Evolutionary conservation across 2,113 vertebrate genomes (phyloP).

Genomic region (Microcebus jonahi): DNA sequence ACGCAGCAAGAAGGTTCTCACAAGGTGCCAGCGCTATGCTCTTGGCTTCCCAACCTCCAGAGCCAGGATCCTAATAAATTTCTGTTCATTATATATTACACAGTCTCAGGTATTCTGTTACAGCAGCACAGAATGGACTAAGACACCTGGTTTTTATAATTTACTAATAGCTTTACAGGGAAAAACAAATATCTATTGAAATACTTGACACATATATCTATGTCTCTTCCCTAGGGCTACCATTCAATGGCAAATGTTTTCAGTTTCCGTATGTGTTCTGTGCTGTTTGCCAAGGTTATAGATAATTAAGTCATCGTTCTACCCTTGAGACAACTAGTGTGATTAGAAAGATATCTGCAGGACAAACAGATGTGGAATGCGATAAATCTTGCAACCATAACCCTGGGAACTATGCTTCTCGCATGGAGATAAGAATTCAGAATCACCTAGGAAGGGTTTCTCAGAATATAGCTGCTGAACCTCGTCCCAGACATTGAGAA

Average conservation of each 20-base stretch:
- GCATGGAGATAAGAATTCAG: background rate
- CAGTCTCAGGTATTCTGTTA: background rate
- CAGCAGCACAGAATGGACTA: background rate
- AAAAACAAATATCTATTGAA: background rate
- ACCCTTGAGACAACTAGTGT: background rate
- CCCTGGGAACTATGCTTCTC: background rate
- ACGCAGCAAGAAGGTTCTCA: background rate
- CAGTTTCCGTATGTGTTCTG: background rate
- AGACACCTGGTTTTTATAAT: background rate
- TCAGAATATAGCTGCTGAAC: background rate
- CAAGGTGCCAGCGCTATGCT: background rate
- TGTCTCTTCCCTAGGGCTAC: background rate
- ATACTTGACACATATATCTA: background rate
- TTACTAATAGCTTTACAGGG: background rate
- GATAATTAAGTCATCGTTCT: background rate
- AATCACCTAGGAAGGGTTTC: background rate
- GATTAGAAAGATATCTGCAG: background rate
- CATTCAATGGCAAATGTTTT: background rate
- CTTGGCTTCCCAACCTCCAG: background rate
- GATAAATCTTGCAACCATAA: background rate
- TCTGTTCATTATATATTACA: background rate
- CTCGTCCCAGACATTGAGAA: background rate
- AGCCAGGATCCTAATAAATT: background rate
- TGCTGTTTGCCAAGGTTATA: background rate
- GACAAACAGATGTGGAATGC: background rate